Evolutionary conservation across 92 coral and sea anemone species (phyloP).

Genomic region (Umimayanthus chanpuru): DNA sequence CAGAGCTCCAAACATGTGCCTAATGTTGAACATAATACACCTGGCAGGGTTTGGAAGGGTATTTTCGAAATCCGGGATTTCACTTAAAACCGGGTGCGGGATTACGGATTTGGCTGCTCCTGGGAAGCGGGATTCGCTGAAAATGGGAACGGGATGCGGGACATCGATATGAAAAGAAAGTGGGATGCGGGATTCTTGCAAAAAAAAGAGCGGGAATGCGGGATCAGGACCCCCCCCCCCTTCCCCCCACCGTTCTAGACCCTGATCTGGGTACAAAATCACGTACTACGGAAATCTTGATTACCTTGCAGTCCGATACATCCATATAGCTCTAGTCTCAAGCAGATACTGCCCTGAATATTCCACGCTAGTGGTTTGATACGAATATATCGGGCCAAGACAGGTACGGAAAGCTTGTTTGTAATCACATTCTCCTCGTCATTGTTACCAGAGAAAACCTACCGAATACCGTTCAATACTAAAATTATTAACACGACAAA

Average conservation of each 20-base stretch:
- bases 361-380: conserved; percentile 34
- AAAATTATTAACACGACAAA: not conserved
- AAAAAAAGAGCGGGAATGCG: too few species aligned
- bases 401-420: conserved; percentile 19
- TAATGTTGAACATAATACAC: not conserved
- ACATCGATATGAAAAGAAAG: too few species aligned
- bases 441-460: conserved; percentile 29
- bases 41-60: too few species aligned
- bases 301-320: not conserved
- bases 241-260: too few species aligned
- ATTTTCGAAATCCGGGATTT: too few species aligned
- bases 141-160: too few species aligned
- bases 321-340: conserved; percentile 31
- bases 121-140: too few species aligned
- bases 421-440: conserved; percentile 28
- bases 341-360: conserved; percentile 36
- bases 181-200: too few species aligned
- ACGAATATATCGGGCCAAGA: conserved; percentile 32
- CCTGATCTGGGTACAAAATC: not conserved
- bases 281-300: not conserved
- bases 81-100: too few species aligned
- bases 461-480: not conserved
- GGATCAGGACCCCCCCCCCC: too few species aligned
- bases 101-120: too few species aligned
- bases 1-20: not conserved